A percentile compares a stretch with the other conserved stretches of the same genome.
Conservation (phyloP, 2,888 invertebrate species). For the Philhelius pedissequus region DNA sequence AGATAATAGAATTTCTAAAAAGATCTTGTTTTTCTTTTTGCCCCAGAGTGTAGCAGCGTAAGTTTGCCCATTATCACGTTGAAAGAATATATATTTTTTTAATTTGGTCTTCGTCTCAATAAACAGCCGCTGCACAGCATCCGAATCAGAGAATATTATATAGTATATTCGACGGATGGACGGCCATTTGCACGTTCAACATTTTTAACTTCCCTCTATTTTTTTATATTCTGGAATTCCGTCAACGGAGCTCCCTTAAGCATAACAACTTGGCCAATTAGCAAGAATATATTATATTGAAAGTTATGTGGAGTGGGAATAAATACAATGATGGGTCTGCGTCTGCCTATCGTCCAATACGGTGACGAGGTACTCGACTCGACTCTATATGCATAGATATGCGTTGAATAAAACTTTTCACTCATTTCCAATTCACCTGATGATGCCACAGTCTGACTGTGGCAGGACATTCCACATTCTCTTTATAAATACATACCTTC, state of each 20-base stretch:
- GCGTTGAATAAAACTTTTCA: conserved; percentile 49
- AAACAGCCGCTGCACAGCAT: neutral
- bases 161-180: neutral
- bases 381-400: conserved; percentile 5
- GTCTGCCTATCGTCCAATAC: neutral
- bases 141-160: neutral
- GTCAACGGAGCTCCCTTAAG: conserved; percentile 33
- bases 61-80: neutral
- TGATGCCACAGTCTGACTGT: conserved; percentile 40
- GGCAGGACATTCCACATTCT: conserved; percentile 26
- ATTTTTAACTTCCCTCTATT: neutral
- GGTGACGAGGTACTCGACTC: neutral
- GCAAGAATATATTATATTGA: conserved; percentile 65
- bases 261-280: conserved; percentile 66
- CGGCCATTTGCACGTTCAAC: conserved; percentile 27
- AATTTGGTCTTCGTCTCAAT: neutral
- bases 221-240: conserved; percentile 27
- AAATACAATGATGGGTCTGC: conserved; percentile 43
- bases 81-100: neutral
- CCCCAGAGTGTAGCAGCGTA: neutral
- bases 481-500: neutral
- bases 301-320: conserved; percentile 17
- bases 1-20: neutral
- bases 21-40: neutral
- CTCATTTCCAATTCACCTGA: conserved; percentile 68